Evolutionary conservation across 2,113 vertebrate genomes (phyloP).

Genomic region (Tenebrosternarchus preto): DNA sequence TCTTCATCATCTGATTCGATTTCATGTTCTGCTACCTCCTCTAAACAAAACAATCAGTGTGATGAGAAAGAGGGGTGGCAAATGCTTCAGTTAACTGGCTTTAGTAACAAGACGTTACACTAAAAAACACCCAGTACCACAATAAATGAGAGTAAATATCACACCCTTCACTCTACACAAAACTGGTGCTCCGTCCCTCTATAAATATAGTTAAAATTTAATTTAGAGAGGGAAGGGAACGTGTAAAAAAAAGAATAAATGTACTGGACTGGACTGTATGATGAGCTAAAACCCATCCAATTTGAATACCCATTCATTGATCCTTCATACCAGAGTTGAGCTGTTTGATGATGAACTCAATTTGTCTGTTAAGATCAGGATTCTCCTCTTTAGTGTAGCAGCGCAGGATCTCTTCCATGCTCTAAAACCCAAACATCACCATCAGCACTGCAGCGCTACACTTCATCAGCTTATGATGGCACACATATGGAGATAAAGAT

Average conservation of each 20-base stretch:
- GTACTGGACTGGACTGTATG: too few species aligned
- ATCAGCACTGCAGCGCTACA: background rate
- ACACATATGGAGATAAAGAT: too few species aligned
- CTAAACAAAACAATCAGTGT: slow-evolving; percentile 61
- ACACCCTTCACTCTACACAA: too few species aligned
- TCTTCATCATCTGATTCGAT: slow-evolving; percentile 90
- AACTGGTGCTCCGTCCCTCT: too few species aligned
- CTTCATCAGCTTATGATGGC: too few species aligned
- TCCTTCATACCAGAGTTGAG: slow-evolving; percentile 85
- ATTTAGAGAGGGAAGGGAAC: too few species aligned
- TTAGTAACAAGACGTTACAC: background rate
- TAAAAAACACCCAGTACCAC: too few species aligned
- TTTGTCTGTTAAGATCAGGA: slow-evolving; percentile 86
- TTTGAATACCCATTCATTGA: too few species aligned
- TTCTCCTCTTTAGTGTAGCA: slow-evolving; percentile 90
- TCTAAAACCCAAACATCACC: slow-evolving; percentile 70
- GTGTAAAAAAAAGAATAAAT: too few species aligned
- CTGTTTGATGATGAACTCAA: slow-evolving; percentile 91
- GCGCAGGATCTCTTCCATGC: slow-evolving; percentile 90
- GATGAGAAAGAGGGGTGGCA: background rate
- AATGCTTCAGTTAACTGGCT: slow-evolving; percentile 15
- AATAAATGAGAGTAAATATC: too few species aligned
- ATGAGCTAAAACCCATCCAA: too few species aligned
- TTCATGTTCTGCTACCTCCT: slow-evolving; percentile 75
- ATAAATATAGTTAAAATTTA: too few species aligned